Base-by-base conservation (phyloP, 2,797 vertebrate species). In the Threskiornis aethiopicus region DNA sequence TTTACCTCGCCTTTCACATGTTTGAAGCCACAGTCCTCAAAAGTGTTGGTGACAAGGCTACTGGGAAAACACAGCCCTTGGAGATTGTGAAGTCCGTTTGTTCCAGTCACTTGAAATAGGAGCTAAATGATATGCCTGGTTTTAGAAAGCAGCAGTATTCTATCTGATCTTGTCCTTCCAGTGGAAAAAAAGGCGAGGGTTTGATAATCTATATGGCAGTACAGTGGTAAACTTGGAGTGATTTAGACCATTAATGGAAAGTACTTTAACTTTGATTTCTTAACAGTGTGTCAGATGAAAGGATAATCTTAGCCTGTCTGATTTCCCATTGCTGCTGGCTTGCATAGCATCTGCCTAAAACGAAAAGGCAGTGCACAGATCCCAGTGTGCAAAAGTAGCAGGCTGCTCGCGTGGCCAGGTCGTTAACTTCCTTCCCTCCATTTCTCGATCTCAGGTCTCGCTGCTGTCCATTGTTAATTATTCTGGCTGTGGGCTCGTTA, bases 361-460 rank as follows among this genome's bases (percentile, higher is more conserved):
- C 39, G 86, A 71, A 80, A 87, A 84, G 70, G 66, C 96, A 95
- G n/a, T 3, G 5, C 59, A 10, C 42, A 46, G 75, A 93, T 90
- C 52, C 29, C 52, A 24, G 76, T 17, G 26, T 80, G 80, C 67
- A 92, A 31, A 75, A 9, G n/a, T 89, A 94, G 41, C 29, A 28
- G 70, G 76, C 58, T 21, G 70, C 66, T 90, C 13, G 1, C 0
- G 1, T 94, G 94, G 85, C 92, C 57, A 25, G 57, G 57, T 89
- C 44, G 1, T 93, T 96, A 62, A 52, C 80, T 96, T 93, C 86
- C 81, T 97, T 96, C 79, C 80, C 75, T 93, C 77, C 51, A 25
- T 10, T 89, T 81, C 89, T 97, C n/a, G 13, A 26, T 42, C 90
- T 94, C 24, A 2, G 35, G 31, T 82, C 62, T 84, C 6, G 6